Evolutionary conservation across 2,888 invertebrate species (phyloP).

Genomic region (Cremastobaeus sp.): DNA sequence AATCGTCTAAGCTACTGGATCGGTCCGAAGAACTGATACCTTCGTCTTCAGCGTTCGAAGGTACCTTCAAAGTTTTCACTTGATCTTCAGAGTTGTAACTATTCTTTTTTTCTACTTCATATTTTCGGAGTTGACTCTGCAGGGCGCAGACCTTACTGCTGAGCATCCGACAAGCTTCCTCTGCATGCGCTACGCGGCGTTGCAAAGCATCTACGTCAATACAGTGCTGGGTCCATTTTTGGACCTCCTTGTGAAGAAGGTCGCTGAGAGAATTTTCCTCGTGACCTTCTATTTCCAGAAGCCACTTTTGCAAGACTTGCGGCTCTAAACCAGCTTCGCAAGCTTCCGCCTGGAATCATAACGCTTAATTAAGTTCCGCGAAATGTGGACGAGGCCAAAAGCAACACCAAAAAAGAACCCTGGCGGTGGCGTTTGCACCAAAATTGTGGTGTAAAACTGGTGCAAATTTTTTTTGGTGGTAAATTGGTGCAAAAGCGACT

Average conservation of each 20-base stretch:
- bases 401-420: no score
- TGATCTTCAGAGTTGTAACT: conserved; percentile 67
- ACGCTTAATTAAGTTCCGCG: no score
- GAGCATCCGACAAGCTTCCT: conserved; percentile 77
- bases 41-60: conserved; percentile 91
- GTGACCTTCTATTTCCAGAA: conserved; percentile 70
- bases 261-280: conserved; percentile 72
- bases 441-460: no score
- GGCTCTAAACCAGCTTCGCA: conserved; percentile 77
- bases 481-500: no score
- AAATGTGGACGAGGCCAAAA: no score
- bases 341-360: conserved; percentile 71
- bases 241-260: conserved; percentile 82
- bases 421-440: no score
- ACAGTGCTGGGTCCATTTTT: conserved; percentile 87
- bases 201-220: conserved; percentile 89
- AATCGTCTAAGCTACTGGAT: conserved; percentile 85
- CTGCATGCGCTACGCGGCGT: conserved; percentile 84
- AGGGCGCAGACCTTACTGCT: conserved; percentile 72
- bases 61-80: conserved; percentile 76
- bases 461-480: no score
- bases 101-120: conserved; percentile 71
- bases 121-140: conserved; percentile 71
- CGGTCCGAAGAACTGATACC: conserved; percentile 91
- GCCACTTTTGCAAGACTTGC: conserved; percentile 73